These are phyloP conservation scores for Bellardia bayeri DNA, from an alignment of 2,888 invertebrate species.

Conservation along the genomic window DNA sequence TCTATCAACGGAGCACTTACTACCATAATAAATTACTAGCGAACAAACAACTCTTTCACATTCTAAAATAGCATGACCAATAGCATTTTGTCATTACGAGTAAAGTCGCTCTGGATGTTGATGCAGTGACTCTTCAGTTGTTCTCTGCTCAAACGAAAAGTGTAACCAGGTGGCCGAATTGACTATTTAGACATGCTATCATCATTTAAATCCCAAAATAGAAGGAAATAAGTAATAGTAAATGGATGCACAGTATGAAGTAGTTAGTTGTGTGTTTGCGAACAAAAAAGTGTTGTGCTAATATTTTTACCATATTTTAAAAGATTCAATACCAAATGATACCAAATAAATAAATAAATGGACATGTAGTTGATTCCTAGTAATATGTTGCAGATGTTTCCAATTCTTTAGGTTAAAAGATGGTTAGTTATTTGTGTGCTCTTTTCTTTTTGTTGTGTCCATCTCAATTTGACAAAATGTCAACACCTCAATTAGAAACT, in stretches of 20 bases:
- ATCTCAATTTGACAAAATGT: constrained; percentile 73
- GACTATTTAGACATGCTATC: constrained; percentile 22
- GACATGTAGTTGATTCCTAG: constrained; percentile 31
- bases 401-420: constrained; percentile 37
- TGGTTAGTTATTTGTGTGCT: neutral
- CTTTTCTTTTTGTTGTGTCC: constrained; percentile 38
- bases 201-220: constrained; percentile 58
- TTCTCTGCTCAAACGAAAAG: constrained; percentile 14
- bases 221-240: constrained; percentile 12
- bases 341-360: constrained; percentile 54
- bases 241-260: constrained; percentile 20
- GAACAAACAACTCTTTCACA: constrained; percentile 48
- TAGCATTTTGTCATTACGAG: constrained; percentile 36
- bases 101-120: constrained; percentile 4
- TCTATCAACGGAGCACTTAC: constrained; percentile 3
- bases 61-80: constrained; percentile 70
- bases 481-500: constrained; percentile 75
- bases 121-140: neutral
- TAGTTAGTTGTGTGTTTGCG: constrained; percentile 5
- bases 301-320: constrained; percentile 65
- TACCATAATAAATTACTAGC: constrained; percentile 40
- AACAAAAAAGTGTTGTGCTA: constrained; percentile 52
- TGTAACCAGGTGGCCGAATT: constrained; percentile 62
- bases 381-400: constrained; percentile 63
- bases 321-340: constrained; percentile 47